Conservation (phyloP, 2,113 vertebrate species). For the Amazona vittata region DNA sequence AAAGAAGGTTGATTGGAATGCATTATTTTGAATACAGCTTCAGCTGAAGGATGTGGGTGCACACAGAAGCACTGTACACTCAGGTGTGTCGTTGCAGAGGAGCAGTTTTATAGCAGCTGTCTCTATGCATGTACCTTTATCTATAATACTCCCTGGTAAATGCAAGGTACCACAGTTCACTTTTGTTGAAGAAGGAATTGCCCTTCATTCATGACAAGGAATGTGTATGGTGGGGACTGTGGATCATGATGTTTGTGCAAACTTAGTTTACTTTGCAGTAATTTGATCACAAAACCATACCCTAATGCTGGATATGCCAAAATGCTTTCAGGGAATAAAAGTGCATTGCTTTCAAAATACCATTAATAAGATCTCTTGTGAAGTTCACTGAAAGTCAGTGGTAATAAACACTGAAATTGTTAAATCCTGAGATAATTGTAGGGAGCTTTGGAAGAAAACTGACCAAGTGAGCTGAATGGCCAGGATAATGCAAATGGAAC, state of each 20-base stretch:
- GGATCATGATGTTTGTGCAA: neutral
- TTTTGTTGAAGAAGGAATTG: neutral
- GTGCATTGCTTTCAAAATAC: neutral
- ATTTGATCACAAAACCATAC: neutral
- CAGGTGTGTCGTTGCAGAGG: no score
- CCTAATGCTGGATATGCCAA: neutral
- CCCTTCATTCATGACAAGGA: neutral
- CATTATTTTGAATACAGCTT: neutral
- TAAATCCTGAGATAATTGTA: neutral
- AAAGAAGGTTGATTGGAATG: neutral
- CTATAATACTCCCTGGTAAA: no score
- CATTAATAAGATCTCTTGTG: neutral
- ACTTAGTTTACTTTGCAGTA: neutral
- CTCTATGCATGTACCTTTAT: neutral
- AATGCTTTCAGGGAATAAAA: neutral
- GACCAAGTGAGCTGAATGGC: neutral
- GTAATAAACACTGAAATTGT: neutral
- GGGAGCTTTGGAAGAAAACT: neutral
- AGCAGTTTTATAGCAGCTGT: neutral
- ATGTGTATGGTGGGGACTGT: rapidly evolving
- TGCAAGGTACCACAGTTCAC: neutral
- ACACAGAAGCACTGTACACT: neutral
- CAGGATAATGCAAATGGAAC: neutral
- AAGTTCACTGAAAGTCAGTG: neutral
- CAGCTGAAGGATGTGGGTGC: neutral